Base-by-base conservation (phyloP, 2,113 vertebrate genomes). In the Acanthochromis polyacanthus region DNA sequence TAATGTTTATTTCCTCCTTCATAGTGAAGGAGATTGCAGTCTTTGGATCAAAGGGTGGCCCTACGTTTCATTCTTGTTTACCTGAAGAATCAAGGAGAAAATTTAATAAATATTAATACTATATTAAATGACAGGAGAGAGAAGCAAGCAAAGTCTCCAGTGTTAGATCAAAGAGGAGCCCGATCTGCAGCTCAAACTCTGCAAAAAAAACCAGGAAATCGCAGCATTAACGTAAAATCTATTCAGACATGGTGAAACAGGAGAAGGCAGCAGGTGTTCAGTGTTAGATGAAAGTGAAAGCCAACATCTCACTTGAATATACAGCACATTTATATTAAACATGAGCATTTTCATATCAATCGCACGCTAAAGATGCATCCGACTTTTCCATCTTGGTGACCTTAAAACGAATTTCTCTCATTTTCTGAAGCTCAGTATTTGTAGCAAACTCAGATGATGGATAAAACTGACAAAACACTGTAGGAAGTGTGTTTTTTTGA, bases 101-200 rank as follows among this genome's bases (percentile, higher is more conserved):
- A 40, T 78, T 62, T 40, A 38, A 75, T 64, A 53, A 67, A 85
- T 81, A 86, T 89, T 46, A 74, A 86, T 84, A 81, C 65, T 17
- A 74, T 62, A 82, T 59, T 36, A 74, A 45, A 84, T 82, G 74
- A 79, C 38, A 77, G 61, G 36, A 71, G 61, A 72, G 59, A 65
- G 58, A 40, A 43, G 32, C 43, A 61, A 55, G 64, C 5, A 74
- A 36, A 59, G 28, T 57, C 56, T 74, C 5, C 3, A 3, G 38
- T 38, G 65, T 81, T 61, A 46, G 70, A 92, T 91, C 70, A 84
- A 83, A 89, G 77, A 28, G 53, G 36, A 81, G 45, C 3, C 9
- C 3, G 2, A 71, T 23, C 55, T 73, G 8, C 10, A 32, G 55
- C 52, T 70, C 32, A 43, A 15, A 56, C n/a, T 61, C 30, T 22